These are phyloP conservation scores for Subacronicta megacephala DNA, from an alignment of 2,888 invertebrate species.

Conservation along the genomic window DNA sequence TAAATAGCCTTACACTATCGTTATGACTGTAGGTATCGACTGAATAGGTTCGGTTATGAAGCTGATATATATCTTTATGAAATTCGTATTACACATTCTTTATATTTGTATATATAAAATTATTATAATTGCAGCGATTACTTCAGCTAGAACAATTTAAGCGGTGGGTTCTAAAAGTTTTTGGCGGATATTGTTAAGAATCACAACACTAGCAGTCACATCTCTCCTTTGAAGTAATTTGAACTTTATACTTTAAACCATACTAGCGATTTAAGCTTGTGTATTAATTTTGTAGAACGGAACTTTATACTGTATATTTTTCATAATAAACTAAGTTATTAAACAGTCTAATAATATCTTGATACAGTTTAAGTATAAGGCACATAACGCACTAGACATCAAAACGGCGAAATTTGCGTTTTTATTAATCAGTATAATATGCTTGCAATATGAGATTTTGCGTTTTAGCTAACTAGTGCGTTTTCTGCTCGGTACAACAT, in stretches of 20 bases:
- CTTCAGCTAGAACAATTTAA: conserved; percentile 70
- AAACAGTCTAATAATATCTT: neutral
- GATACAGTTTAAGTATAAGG: conserved; percentile 3
- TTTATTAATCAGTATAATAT: neutral
- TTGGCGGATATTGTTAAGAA: conserved; percentile 26
- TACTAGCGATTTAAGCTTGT: conserved; percentile 22
- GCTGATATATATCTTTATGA: conserved; percentile 66
- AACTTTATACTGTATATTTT: neutral
- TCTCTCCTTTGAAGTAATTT: conserved; percentile 52
- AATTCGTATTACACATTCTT: conserved; percentile 60
- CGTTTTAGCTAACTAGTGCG: neutral
- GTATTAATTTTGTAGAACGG: neutral
- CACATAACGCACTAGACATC: conserved; percentile 20
- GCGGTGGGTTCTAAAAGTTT: conserved; percentile 60
- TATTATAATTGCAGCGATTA: conserved; percentile 69
- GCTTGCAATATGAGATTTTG: neutral
- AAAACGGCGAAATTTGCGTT: neutral
- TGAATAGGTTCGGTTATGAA: conserved; percentile 78
- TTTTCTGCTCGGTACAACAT: conserved; percentile 4
- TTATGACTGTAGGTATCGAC: conserved; percentile 81
- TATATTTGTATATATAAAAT: conserved; percentile 60
- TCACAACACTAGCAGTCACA: conserved; percentile 43
- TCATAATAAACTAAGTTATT: no score
- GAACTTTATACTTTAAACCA: conserved; percentile 11
- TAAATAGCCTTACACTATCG: conserved; percentile 87